Evolutionary conservation across 1,140 invertebrate species (phyloP).

Genomic region (Centruroides sculpturatus): DNA sequence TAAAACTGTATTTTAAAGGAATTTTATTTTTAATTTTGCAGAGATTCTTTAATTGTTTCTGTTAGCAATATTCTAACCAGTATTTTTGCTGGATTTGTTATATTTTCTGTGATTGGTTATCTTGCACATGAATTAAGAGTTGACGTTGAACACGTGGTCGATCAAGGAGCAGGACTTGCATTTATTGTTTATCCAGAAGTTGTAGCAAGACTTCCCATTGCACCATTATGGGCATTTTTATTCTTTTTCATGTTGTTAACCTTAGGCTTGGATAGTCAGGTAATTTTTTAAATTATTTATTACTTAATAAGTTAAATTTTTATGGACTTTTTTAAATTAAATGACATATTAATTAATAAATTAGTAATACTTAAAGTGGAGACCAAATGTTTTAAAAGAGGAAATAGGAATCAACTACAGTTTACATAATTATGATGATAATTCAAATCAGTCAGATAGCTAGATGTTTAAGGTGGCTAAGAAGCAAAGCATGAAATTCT

Average conservation of each 20-base stretch:
- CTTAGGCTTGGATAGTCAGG: constrained; percentile 58
- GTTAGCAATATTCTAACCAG: constrained; percentile 61
- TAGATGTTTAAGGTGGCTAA: too few species aligned
- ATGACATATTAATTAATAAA: too few species aligned
- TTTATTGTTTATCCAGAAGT: constrained; percentile 79
- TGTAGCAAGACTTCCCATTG: constrained; percentile 57
- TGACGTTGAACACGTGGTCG: constrained; percentile 52
- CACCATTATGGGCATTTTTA: constrained; percentile 66
- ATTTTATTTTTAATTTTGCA: constrained; percentile 16
- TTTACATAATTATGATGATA: too few species aligned
- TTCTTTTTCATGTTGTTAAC: constrained; percentile 74
- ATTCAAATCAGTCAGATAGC: too few species aligned
- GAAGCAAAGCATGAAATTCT: too few species aligned
- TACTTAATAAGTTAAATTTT: not conserved
- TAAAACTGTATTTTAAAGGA: not conserved
- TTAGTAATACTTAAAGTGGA: too few species aligned
- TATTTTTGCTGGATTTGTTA: constrained; percentile 60
- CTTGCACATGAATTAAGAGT: constrained; percentile 55
- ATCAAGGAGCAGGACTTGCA: constrained; percentile 60
- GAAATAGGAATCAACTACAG: too few species aligned
- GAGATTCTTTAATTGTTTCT: constrained; percentile 55
- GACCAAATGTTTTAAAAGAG: too few species aligned
- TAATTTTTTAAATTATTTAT: constrained; percentile 19
- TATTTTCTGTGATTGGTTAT: constrained; percentile 64
- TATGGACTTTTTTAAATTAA: too few species aligned